Evolutionary conservation across 1,140 invertebrate species (phyloP).

Genomic region (Hestina assimilis): DNA sequence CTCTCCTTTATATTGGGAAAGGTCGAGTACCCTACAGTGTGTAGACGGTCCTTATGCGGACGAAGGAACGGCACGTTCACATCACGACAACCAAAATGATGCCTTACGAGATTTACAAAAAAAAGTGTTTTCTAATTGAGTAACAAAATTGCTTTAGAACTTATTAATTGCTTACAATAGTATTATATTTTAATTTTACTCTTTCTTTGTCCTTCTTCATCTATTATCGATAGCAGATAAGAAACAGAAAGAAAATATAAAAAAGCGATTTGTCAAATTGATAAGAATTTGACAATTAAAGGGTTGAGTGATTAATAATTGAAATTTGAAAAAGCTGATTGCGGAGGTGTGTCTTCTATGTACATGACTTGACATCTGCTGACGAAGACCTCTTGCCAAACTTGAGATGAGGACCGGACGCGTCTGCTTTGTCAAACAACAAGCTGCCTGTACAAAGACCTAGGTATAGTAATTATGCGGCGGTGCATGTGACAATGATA

Average conservation of each 20-base stretch:
- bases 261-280: too few species aligned
- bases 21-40: constrained; percentile 62
- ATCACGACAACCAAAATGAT: constrained; percentile 20
- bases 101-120: neutral
- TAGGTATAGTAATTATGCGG: constrained; percentile 50
- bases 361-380: constrained; percentile 42
- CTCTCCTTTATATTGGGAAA: constrained; percentile 67
- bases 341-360: constrained; percentile 17
- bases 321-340: neutral
- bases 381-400: constrained; percentile 67
- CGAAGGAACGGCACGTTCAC: constrained; percentile 44
- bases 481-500: constrained; percentile 23
- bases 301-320: too few species aligned
- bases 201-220: too few species aligned
- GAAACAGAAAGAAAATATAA: too few species aligned
- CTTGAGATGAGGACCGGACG: constrained; percentile 58
- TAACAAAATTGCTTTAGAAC: neutral
- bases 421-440: constrained; percentile 58
- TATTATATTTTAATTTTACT: too few species aligned
- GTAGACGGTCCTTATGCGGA: constrained; percentile 49
- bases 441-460: constrained; percentile 50
- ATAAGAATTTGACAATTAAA: too few species aligned
- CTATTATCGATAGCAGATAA: too few species aligned
- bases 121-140: neutral
- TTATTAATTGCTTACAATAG: neutral